These are phyloP conservation scores for Lamprotornis superbus DNA, from an alignment of 2,113 vertebrate genomes.

Conservation along the genomic window DNA sequence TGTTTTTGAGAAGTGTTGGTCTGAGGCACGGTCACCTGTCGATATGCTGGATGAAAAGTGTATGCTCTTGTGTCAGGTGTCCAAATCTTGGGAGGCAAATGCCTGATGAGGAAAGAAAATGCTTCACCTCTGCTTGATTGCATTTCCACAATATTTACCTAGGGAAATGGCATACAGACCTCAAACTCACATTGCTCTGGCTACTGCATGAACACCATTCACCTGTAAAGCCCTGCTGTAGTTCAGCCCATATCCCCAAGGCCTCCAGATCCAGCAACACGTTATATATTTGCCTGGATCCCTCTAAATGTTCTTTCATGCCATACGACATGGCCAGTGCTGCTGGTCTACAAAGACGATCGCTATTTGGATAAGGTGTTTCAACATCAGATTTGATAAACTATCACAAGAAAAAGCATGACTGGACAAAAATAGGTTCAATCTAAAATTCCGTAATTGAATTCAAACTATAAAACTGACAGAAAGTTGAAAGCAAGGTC, in stretches of 20 bases:
- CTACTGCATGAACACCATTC: not conserved
- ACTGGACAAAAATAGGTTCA: not conserved
- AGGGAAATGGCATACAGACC: not conserved
- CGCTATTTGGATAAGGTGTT: not conserved
- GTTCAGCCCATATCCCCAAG: not conserved
- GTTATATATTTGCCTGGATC: not conserved
- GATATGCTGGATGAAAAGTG: not conserved
- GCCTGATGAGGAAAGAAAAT: not conserved
- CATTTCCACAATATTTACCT: not conserved
- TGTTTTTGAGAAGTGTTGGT: not conserved
- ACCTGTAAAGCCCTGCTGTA: not conserved
- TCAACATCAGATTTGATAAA: not conserved
- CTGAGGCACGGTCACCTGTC: not conserved
- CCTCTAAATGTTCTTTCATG: not conserved
- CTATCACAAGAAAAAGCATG: not conserved
- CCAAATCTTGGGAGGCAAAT: not conserved
- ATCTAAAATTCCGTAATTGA: not conserved
- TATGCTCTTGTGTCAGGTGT: not conserved
- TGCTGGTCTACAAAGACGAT: not conserved
- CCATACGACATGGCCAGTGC: rapidly evolving
- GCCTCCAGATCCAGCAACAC: not conserved
- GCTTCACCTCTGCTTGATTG: not conserved
- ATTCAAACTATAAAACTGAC: not conserved
- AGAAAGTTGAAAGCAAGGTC: not conserved
- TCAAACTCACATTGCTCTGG: not conserved